Conservation (phyloP, 2,797 vertebrate genomes). For the Sarcophilus harrisii region DNA sequence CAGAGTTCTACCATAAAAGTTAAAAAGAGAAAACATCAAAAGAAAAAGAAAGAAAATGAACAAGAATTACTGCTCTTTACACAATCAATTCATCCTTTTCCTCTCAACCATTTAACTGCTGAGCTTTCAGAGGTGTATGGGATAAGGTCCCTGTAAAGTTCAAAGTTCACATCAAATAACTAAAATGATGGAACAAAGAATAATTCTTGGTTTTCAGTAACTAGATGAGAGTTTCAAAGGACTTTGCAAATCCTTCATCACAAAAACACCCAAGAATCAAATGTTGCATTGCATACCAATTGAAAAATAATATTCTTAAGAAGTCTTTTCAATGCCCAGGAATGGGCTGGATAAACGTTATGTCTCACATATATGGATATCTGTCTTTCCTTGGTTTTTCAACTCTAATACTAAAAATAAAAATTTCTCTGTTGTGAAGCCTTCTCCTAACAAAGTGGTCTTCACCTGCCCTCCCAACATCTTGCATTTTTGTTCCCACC, state of each 20-base stretch:
- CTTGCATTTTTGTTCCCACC: background rate
- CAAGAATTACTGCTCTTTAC: no score
- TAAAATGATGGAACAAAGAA: background rate
- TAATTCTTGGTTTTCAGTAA: background rate
- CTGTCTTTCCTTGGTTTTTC: background rate
- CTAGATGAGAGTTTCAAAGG: slow-evolving; percentile 23
- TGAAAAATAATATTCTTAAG: background rate
- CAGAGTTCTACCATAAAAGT: no score
- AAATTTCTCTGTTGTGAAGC: background rate
- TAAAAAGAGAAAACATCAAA: no score
- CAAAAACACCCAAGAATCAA: background rate
- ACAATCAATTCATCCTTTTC: slow-evolving; percentile 52
- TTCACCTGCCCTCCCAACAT: background rate
- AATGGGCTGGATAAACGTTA: background rate
- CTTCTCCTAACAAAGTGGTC: background rate
- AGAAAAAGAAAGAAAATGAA: no score
- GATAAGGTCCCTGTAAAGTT: background rate
- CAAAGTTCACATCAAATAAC: slow-evolving; percentile 6
- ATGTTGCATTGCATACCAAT: background rate
- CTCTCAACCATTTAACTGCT: slow-evolving; percentile 59
- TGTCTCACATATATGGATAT: background rate
- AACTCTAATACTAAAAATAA: background rate
- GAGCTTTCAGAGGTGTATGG: slow-evolving; percentile 49
- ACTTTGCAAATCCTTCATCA: background rate
- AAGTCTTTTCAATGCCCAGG: background rate